Percentiles rank a stretch among this genome's conserved stretches.
Conservation (phyloP, 2,113 vertebrate genomes). For the Chelonoidis abingdonii region DNA sequence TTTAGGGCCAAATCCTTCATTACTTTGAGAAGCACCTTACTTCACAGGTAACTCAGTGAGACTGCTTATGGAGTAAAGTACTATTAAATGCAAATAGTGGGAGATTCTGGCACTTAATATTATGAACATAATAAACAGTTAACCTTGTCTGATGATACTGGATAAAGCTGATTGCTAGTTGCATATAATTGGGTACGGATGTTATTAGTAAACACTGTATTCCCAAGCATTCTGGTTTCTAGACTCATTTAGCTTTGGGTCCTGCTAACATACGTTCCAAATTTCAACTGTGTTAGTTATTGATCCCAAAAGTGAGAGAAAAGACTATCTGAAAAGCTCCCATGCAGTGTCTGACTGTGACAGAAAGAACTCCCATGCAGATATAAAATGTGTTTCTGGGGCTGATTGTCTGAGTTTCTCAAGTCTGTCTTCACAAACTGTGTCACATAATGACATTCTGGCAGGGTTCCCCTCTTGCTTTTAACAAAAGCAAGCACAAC, state of each 20-base stretch:
- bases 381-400: neutral
- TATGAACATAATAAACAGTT: neutral
- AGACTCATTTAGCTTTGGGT: neutral
- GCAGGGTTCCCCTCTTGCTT: neutral
- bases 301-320: rapidly evolving
- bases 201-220: neutral
- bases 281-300: neutral
- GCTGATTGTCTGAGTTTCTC: neutral
- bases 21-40: neutral
- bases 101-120: neutral
- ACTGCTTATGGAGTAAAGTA: neutral
- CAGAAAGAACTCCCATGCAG: neutral
- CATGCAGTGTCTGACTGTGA: rapidly evolving
- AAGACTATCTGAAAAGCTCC: neutral
- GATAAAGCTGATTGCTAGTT: neutral
- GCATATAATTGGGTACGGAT: rapidly evolving
- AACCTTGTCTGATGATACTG: neutral
- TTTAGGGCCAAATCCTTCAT: neutral
- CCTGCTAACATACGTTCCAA: rapidly evolving
- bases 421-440: neutral
- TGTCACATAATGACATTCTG: neutral
- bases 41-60: neutral
- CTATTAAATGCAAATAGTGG: rapidly evolving
- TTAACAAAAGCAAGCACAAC: neutral
- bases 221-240: neutral